phyloP scores from a whole-genome alignment of 2,888 invertebrate genomes.

The Campoletis raptor region DNA sequence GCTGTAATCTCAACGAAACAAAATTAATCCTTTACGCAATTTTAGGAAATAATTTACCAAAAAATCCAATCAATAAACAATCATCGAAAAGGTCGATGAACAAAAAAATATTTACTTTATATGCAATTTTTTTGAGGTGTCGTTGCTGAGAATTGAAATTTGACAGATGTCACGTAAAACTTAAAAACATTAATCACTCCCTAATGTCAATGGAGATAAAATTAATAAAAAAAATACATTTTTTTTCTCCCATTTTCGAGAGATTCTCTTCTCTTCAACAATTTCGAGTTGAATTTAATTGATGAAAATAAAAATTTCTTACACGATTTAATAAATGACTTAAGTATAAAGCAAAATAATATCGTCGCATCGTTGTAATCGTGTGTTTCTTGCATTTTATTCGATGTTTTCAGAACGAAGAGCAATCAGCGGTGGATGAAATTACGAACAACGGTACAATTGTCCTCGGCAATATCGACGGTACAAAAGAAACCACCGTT shows the following conservation, averaged over 20 bases:
- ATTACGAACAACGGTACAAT: slow-evolving; percentile 96
- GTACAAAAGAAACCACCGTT: slow-evolving; percentile 95
- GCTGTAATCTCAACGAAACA: slow-evolving; percentile 40
- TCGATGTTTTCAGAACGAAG: slow-evolving; percentile 89
- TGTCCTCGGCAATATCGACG: slow-evolving; percentile 92
- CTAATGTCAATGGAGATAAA: not conserved
- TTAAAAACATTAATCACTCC: not conserved
- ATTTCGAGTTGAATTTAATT: not conserved
- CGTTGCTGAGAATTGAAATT: not conserved
- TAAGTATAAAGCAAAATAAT: not conserved
- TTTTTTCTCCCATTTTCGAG: slow-evolving; percentile 12
- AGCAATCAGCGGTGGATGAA: slow-evolving; percentile 99
- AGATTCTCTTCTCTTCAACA: slow-evolving; percentile 11
- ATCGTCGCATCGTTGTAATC: not conserved
- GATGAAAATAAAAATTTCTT: not conserved
- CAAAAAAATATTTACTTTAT: not conserved
- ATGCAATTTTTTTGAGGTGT: not conserved
- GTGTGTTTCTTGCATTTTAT: not conserved
- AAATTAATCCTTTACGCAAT: not conserved
- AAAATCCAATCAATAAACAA: not conserved
- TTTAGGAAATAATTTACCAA: slow-evolving; percentile 14
- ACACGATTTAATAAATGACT: not conserved
- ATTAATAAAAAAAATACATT: not conserved
- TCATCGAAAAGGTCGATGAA: not conserved
- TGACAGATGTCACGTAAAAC: not conserved